These are phyloP conservation scores for Lomographa bimaculata DNA, from an alignment of 2,888 invertebrate species.

Conservation along the genomic window DNA sequence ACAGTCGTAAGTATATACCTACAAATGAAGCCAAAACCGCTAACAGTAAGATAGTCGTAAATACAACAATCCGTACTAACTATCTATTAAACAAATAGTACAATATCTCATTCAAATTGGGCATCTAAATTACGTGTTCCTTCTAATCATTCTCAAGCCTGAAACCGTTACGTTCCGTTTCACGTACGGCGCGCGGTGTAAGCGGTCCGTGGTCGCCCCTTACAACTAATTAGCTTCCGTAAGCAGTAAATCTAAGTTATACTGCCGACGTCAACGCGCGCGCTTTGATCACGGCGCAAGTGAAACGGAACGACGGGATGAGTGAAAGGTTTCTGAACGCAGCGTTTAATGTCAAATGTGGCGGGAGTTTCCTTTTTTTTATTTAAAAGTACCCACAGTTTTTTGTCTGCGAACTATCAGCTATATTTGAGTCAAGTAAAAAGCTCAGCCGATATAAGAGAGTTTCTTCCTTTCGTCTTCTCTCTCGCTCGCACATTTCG, in stretches of 20 bases:
- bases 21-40: no score
- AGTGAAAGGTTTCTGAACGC: conserved; percentile 70
- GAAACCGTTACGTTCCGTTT: conserved; percentile 58
- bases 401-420: neutral
- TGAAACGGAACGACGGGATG: conserved; percentile 68
- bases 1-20: no score
- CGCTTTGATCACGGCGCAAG: conserved; percentile 71
- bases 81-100: conserved; percentile 20
- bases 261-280: conserved; percentile 64
- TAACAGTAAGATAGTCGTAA: conserved; percentile 10
- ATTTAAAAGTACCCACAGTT: conserved; percentile 3
- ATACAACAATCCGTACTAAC: conserved; percentile 6
- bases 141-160: conserved; percentile 45
- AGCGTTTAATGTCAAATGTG: conserved; percentile 72
- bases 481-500: no score
- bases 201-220: conserved; percentile 56
- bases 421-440: no score
- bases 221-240: conserved; percentile 77
- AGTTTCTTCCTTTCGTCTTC: no score
- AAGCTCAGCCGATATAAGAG: no score
- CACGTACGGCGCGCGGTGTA: conserved; percentile 50
- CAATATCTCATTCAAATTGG: conserved; percentile 23
- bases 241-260: conserved; percentile 74
- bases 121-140: conserved; percentile 25
- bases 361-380: conserved; percentile 54